phyloP scores from a whole-genome alignment of 2,113 vertebrate genomes.

The Chrysemys picta region DNA sequence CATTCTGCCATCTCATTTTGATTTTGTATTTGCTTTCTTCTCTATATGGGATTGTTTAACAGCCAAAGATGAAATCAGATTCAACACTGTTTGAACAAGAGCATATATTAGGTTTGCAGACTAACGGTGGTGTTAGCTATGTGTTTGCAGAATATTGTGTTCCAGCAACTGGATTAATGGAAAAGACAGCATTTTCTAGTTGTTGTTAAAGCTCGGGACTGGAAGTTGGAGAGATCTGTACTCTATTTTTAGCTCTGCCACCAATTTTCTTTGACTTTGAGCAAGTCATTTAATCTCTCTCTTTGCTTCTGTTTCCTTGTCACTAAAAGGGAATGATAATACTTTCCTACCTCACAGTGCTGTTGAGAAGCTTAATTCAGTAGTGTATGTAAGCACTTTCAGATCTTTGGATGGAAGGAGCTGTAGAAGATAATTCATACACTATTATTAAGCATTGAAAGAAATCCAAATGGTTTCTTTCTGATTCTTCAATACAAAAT shows the following conservation, averaged over 20 bases:
- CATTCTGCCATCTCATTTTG: background rate
- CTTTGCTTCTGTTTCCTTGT: background rate
- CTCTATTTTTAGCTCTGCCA: background rate
- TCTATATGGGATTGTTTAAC: background rate
- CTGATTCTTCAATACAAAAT: background rate
- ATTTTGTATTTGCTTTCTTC: background rate
- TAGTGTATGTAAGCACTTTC: too few species aligned
- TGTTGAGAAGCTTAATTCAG: background rate
- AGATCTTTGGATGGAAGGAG: background rate
- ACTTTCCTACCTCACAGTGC: background rate
- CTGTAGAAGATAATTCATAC: background rate
- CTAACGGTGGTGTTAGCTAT: background rate
- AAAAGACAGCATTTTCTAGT: background rate
- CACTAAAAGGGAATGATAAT: background rate
- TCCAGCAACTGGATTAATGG: background rate
- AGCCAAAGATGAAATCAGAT: background rate
- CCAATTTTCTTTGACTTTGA: background rate
- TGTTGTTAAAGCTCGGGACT: background rate
- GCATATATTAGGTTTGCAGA: background rate
- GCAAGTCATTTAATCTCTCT: background rate
- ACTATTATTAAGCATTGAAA: background rate
- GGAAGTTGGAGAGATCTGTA: background rate
- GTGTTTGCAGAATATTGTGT: background rate
- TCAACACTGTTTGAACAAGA: background rate
- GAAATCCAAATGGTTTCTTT: background rate